These are phyloP conservation scores for Pseudopodoces humilis DNA, from an alignment of 2,113 vertebrate genomes.

Conservation along the genomic window DNA sequence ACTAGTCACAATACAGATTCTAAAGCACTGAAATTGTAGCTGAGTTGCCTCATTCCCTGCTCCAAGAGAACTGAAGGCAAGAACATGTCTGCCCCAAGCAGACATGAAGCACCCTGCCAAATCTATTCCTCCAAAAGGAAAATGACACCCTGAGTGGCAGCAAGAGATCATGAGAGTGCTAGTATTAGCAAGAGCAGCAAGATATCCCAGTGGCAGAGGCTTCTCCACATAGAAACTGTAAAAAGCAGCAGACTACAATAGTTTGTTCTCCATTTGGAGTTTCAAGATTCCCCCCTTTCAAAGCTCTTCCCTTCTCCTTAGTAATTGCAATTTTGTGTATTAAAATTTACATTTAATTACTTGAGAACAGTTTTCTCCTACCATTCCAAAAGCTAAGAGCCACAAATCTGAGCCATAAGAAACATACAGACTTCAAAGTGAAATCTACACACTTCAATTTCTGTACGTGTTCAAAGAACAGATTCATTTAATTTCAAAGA, in stretches of 20 bases:
- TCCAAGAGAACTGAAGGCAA: neutral
- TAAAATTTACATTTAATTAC: slow-evolving; percentile 30
- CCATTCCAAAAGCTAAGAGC: slow-evolving; percentile 57
- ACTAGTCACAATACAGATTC: neutral
- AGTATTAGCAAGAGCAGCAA: neutral
- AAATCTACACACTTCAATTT: slow-evolving; percentile 48
- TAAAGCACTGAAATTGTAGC: neutral
- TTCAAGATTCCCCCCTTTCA: neutral
- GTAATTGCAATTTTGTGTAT: slow-evolving; percentile 39
- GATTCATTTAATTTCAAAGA: slow-evolving; percentile 56
- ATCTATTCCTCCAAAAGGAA: neutral
- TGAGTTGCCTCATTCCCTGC: neutral
- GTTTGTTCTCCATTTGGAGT: neutral
- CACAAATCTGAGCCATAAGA: slow-evolving; percentile 59
- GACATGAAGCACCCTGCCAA: neutral
- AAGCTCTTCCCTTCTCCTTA: slow-evolving; percentile 7
- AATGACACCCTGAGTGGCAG: neutral
- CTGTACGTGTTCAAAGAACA: neutral
- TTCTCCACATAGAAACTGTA: neutral
- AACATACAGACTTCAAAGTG: slow-evolving; percentile 64
- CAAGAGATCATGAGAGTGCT: neutral
- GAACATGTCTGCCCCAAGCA: neutral
- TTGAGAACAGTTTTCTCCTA: neutral
- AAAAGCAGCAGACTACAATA: neutral
- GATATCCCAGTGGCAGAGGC: neutral